These are phyloP conservation scores for Naso thynnoides DNA, from an alignment of 2,797 vertebrate species.

Conservation along the genomic window DNA sequence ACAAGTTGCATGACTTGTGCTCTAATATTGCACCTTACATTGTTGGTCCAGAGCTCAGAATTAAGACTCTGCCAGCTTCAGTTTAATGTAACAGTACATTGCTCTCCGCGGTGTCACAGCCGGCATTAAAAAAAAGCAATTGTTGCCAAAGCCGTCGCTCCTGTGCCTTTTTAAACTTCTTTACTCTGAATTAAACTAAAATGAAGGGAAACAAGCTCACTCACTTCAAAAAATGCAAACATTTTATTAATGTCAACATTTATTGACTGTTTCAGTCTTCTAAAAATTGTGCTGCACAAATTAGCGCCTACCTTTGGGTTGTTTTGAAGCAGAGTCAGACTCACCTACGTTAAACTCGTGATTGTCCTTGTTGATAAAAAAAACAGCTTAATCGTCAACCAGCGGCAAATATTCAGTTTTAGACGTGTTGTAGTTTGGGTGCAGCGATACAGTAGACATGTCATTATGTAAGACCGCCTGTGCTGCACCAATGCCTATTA, in stretches of 20 bases:
- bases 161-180: not conserved
- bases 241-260: no score
- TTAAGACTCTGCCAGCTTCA: not conserved
- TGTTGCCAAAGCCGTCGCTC: not conserved
- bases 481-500: conserved; percentile 54
- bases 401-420: not conserved
- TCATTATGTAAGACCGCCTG: conserved; percentile 44
- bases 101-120: conserved; percentile 12
- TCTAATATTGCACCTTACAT: not conserved
- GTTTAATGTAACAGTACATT: not conserved
- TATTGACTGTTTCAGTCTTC: no score
- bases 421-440: not conserved
- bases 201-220: not conserved
- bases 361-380: not conserved
- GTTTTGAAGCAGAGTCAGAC: not conserved
- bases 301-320: not conserved
- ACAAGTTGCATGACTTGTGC: not conserved
- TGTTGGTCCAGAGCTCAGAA: not conserved
- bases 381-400: not conserved
- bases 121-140: not conserved
- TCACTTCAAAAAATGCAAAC: not conserved
- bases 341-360: not conserved
- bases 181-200: not conserved
- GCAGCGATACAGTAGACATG: conserved; percentile 17
- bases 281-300: not conserved